Base-by-base conservation (phyloP, 2,797 vertebrate genomes). In the Alca torda region DNA sequence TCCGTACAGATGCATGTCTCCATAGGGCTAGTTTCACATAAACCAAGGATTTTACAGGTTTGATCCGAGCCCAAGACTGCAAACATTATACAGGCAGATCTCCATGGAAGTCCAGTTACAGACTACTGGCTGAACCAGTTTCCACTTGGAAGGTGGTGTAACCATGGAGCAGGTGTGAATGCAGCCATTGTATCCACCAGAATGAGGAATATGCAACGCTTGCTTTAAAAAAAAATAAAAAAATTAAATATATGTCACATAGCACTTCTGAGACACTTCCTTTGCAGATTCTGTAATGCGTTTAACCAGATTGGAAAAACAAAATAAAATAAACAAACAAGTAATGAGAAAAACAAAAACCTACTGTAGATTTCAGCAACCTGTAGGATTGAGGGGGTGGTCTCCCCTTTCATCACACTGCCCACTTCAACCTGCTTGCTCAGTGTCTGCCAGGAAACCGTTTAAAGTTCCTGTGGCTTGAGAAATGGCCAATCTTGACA, bases 391-490 rank as follows among this genome's bases (percentile, higher is more conserved):
- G 95, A 98, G 97, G 83, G 67, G n/a, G 63, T 90, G 43, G 84
- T 90, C 91, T 93, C 41, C 28, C 48, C 76, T 97, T 98, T 97
- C 90, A 95, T 96, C 87, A 84, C 46, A 72, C 73, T 96, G 60
- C 37, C 43, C 74, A 84, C 93, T 97, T 97, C 92, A 98, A 98
- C 97, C 96, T 97, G 96, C 94, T 97, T 97, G 54, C 78, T 86
- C 84, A 35, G 10, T 81, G 94, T 75, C 89, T 96, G 95, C 83
- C 85, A 89, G 95, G 70, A 97, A 97, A 97, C 96, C 95, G 95
- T 95, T 97, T 95, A 92, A 97, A 98, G 96, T 97, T 98, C 96
- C 79, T 97, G 97, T 96, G 97, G 97, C 74, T 98, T 98, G 98
- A 96, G 94, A 79, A 79, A 87, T 81, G 80, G 93, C 96, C 98